Evolutionary conservation across 2,113 vertebrate genomes (phyloP), one percentile per base, ranked within the genome.

Genomic region (Scartelaos histophorus): DNA sequence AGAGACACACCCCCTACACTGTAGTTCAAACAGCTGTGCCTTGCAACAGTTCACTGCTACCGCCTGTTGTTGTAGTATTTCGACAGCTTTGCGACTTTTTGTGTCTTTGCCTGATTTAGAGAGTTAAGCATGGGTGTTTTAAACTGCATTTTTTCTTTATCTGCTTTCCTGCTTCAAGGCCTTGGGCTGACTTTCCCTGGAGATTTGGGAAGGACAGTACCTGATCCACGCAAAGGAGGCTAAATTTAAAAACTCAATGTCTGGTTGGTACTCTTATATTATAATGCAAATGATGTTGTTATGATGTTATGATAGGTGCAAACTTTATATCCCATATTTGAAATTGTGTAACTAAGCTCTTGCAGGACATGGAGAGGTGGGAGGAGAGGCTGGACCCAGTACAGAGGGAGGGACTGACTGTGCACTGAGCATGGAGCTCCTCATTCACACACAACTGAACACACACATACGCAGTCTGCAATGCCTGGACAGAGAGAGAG

Each of bases 361-460:
- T 66, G 70, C 82, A 87, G 71, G 56, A 17, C 76, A 71, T 73
- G 64, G 76, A 69, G 84, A 86, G 77, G 86, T 84, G 86, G 89
- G 85, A 86, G 83, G 79, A 90, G 83, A 90, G 85, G 73, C 81
- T 90, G 83, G 71, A 78, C 83, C 67, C 51, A 45, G 70, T 19
- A 51, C 74, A 78, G 84, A 88, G 83, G 83, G 86, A 84, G 82
- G 87, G 80, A 82, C 84, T 71, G 73, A 71, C 69, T 81, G 82
- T 64, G 67, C 76, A 84, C 79, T 79, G 73, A 87, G 89, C 88
- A 91, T 93, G 91, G 90, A 90, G 88, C 87, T 91, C 22, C 56
- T 82, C 87, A 90, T 88, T 90, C 88, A 90, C 88, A 90, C 88
- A 78, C 78, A 74, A 83, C 84, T 89, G 66, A 87, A 90, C 83